phyloP scores from a whole-genome alignment of 2,113 vertebrate species.

The Xyrauchen texanus region DNA sequence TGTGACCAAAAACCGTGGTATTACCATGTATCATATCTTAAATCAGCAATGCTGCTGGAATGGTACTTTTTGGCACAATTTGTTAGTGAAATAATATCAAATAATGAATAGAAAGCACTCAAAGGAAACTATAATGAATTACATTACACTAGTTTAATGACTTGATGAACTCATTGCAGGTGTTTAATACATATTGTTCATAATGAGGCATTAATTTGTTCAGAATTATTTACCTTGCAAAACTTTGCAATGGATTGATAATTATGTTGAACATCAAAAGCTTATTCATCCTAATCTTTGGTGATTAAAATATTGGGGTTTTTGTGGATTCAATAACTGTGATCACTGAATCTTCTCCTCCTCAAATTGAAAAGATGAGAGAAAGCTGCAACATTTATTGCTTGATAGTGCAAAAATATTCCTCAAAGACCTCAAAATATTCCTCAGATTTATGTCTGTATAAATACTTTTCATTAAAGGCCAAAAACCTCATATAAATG shows the following conservation, averaged over 20 bases:
- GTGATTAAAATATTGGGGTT: too few species aligned
- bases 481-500: not conserved
- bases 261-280: not conserved
- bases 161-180: not conserved
- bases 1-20: too few species aligned
- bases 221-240: not conserved
- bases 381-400: not conserved
- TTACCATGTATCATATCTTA: too few species aligned
- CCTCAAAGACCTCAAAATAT: too few species aligned
- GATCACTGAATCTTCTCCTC: not conserved
- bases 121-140: not conserved
- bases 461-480: constrained; percentile 12
- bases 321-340: too few species aligned
- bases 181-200: not conserved
- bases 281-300: too few species aligned
- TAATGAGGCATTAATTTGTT: not conserved
- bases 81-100: too few species aligned
- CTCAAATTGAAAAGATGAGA: not conserved
- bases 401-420: too few species aligned
- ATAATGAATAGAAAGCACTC: too few species aligned
- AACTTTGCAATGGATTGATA: not conserved
- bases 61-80: too few species aligned
- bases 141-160: not conserved
- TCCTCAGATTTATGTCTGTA: not conserved
- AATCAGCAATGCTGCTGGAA: too few species aligned